These are phyloP conservation scores for Myiotriccus ornatus DNA, from an alignment of 2,797 vertebrate species.

Conservation along the genomic window DNA sequence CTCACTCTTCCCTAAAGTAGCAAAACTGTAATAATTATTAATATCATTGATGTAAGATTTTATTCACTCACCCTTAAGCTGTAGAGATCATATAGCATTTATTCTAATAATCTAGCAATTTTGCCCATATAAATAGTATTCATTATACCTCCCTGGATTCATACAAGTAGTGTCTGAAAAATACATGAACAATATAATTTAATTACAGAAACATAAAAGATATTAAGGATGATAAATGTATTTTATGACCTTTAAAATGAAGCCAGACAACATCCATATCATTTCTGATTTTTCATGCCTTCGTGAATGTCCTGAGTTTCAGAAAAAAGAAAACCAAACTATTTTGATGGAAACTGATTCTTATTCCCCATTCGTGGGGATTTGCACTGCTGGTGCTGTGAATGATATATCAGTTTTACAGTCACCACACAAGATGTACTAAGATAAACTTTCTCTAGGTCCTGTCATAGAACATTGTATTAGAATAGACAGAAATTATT, in stretches of 20 bases:
- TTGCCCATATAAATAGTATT: not conserved
- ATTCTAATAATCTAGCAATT: not conserved
- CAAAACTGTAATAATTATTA: not conserved
- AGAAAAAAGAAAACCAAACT: not conserved
- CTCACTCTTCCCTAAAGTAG: not conserved
- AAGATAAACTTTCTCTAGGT: not conserved
- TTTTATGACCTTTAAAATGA: constrained; percentile 35
- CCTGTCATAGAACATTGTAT: not conserved
- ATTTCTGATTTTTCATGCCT: not conserved
- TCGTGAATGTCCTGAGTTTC: not conserved
- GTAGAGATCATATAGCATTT: not conserved
- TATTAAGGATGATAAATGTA: not conserved
- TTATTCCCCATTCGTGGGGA: not conserved
- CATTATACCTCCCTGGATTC: not conserved
- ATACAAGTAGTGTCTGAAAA: not conserved
- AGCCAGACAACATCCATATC: not conserved
- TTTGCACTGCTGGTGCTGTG: not conserved
- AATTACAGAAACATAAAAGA: not conserved
- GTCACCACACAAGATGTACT: not conserved
- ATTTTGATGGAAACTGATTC: not conserved
- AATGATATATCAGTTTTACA: constrained; percentile 4
- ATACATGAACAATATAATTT: not conserved
- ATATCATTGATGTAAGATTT: not conserved
- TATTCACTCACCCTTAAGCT: not conserved
- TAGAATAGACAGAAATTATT: not conserved